Evolutionary conservation across 2,888 invertebrate genomes (phyloP).

Genomic region (Abscondita cerata): DNA sequence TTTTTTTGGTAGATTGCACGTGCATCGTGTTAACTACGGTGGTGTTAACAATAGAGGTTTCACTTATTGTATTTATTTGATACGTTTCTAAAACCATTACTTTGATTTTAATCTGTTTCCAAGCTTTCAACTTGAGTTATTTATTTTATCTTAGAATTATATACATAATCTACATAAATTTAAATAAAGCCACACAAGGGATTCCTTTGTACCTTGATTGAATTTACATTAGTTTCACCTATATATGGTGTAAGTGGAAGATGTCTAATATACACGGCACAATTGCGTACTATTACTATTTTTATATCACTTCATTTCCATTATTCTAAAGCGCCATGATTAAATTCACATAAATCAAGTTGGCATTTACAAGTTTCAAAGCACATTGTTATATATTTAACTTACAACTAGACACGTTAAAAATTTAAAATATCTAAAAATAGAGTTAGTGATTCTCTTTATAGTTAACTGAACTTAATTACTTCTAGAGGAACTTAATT

Average conservation of each 20-base stretch:
- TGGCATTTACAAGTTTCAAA: too few species aligned
- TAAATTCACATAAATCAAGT: too few species aligned
- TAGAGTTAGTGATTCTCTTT: too few species aligned
- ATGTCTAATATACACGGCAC: neutral
- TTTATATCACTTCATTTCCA: neutral
- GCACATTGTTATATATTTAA: too few species aligned
- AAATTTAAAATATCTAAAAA: too few species aligned
- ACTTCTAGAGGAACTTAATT: too few species aligned
- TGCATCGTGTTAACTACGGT: neutral
- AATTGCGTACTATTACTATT: neutral
- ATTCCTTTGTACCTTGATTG: constrained; percentile 9
- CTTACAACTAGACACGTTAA: too few species aligned
- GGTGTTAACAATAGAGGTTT: neutral
- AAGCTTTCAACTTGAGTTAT: constrained; percentile 10
- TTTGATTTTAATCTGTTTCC: constrained; percentile 9
- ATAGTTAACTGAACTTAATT: too few species aligned
- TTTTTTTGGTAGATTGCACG: neutral
- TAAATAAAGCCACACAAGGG: constrained; percentile 10
- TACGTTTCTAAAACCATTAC: constrained; percentile 6
- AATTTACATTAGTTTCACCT: constrained; percentile 8
- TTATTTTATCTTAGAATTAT: constrained; percentile 13
- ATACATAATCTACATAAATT: constrained; percentile 11
- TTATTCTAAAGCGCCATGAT: too few species aligned
- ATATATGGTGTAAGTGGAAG: constrained; percentile 8
- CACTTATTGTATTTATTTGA: neutral